Evolutionary conservation across 2,888 invertebrate species (phyloP).

Genomic region (Hypomecis atomaria): DNA sequence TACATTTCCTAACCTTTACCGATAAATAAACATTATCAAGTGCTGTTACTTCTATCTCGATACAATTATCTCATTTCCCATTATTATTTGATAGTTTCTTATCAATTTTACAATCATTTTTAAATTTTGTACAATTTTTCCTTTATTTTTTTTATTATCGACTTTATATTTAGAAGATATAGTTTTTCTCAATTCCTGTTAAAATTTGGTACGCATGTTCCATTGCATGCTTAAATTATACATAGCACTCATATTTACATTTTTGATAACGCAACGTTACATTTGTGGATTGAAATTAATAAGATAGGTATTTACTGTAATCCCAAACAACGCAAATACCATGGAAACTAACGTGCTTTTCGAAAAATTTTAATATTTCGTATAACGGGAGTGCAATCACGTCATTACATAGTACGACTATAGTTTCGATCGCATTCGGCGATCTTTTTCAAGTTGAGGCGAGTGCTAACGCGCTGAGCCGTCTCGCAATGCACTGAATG

Average conservation of each 20-base stretch:
- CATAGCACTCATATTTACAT: conserved; percentile 41
- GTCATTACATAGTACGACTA: no score
- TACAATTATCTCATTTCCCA: conserved; percentile 39
- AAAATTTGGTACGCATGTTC: conserved; percentile 57
- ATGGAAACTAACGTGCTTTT: no score
- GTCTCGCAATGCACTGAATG: no score
- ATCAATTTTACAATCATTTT: conserved; percentile 45
- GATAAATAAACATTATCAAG: conserved; percentile 26
- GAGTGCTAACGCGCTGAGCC: no score
- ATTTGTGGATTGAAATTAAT: conserved; percentile 3
- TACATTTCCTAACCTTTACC: conserved; percentile 54
- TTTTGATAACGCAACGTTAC: conserved; percentile 9
- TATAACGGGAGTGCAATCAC: no score
- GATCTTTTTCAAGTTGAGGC: no score
- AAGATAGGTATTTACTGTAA: background rate
- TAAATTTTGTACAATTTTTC: conserved; percentile 63
- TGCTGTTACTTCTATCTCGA: conserved; percentile 31
- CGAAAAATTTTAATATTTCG: no score
- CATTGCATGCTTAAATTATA: conserved; percentile 43
- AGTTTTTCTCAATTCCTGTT: conserved; percentile 69
- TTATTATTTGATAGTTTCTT: conserved; percentile 48
- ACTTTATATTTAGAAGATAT: conserved; percentile 48
- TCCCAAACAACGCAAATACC: background rate
- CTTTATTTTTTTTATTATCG: conserved; percentile 48
- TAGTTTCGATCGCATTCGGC: no score